Conservation (phyloP, 2,113 vertebrate species). For the Nothoprocta pentlandii region DNA sequence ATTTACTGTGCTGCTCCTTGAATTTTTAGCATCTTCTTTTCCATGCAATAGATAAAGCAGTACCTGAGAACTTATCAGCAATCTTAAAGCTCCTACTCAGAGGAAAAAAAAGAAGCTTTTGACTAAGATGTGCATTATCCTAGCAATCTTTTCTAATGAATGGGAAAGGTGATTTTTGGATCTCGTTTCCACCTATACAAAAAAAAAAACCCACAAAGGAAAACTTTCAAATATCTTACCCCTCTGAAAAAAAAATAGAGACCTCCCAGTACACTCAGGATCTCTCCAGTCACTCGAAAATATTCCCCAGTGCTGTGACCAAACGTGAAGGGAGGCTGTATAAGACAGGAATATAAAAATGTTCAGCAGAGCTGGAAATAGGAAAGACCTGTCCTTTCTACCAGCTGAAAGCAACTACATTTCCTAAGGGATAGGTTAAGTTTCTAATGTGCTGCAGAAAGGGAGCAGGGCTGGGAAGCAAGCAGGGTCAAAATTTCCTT, state of each 20-base stretch:
- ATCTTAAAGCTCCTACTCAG: not conserved
- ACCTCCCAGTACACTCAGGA: slow-evolving; percentile 82
- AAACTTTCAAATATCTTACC: slow-evolving; percentile 78
- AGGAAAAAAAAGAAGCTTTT: not conserved
- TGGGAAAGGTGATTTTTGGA: not conserved
- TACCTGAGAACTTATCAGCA: not conserved
- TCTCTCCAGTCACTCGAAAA: slow-evolving; percentile 83
- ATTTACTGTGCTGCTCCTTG: not conserved
- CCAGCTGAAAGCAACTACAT: not conserved
- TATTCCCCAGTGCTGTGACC: slow-evolving; percentile 69
- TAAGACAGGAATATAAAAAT: not conserved
- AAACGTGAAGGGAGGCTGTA: slow-evolving; percentile 81
- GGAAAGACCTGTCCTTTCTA: not conserved
- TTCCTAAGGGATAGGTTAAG: not conserved
- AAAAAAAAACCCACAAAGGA: not conserved
- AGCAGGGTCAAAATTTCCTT: not conserved
- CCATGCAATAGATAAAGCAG: not conserved
- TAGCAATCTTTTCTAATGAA: not conserved
- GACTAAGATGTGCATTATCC: not conserved
- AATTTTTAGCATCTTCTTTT: not conserved
- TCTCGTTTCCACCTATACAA: not conserved
- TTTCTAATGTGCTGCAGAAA: not conserved
- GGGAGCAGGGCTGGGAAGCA: not conserved
- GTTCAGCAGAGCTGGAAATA: not conserved
- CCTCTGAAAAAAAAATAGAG: slow-evolving; percentile 89